phyloP scores from a whole-genome alignment of 2,113 vertebrate genomes.

The Tupaia chinensis region DNA sequence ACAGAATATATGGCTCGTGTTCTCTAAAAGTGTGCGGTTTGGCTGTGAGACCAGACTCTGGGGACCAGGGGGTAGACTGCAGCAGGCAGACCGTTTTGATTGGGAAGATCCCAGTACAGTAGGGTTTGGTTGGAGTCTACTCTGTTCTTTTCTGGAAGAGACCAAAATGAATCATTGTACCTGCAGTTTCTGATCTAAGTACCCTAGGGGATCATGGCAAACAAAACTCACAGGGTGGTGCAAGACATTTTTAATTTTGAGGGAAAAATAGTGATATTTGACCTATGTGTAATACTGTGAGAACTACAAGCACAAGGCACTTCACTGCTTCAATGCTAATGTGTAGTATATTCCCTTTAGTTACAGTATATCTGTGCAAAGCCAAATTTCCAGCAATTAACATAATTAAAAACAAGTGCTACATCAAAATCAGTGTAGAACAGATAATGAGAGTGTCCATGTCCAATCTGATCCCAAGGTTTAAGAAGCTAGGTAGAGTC shows the following conservation, averaged over 20 bases:
- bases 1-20: neutral
- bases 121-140: neutral
- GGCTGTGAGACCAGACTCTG: neutral
- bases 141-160: neutral
- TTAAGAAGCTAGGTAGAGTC: neutral
- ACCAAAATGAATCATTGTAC: neutral
- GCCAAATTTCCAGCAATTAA: neutral
- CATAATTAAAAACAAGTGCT: neutral
- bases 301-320: neutral
- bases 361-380: neutral
- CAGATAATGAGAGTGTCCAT: neutral
- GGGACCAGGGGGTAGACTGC: neutral
- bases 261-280: neutral
- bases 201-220: neutral
- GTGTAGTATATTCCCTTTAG: neutral
- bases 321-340: neutral
- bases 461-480: neutral
- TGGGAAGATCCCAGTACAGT: neutral
- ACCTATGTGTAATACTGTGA: neutral
- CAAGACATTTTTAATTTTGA: neutral
- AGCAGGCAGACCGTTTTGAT: neutral
- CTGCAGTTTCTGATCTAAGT: neutral
- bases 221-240: neutral
- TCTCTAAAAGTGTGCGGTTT: neutral
- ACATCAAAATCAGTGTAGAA: neutral